A percentile compares a stretch with the other conserved stretches of the same genome.
These are phyloP conservation scores for Pseudomyrmex pallidus DNA, from an alignment of 1,140 invertebrate species.

Conservation along the genomic window DNA sequence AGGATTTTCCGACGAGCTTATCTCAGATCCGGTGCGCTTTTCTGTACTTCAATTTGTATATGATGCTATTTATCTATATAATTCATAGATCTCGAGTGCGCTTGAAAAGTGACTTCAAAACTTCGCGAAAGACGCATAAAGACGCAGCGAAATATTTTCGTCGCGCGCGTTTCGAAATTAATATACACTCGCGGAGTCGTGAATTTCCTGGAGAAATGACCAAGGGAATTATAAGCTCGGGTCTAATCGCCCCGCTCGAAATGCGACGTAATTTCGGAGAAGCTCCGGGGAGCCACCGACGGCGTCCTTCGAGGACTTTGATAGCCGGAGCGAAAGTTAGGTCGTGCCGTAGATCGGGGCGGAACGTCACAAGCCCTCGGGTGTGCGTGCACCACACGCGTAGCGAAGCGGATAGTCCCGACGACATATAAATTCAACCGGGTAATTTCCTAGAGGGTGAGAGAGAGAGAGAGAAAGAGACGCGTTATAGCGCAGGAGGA, in stretches of 20 bases:
- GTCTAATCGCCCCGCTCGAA: not conserved
- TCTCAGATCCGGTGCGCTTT: not conserved
- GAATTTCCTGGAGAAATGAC: conserved; percentile 1
- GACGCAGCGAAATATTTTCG: no score
- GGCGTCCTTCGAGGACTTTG: conserved; percentile 30
- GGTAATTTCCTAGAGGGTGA: conserved; percentile 38
- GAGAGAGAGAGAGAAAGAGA: no score
- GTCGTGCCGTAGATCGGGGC: not conserved
- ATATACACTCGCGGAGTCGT: not conserved
- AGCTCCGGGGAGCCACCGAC: not conserved
- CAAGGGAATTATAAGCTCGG: not conserved
- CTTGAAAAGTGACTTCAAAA: not conserved
- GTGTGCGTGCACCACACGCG: no score
- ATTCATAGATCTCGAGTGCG: no score
- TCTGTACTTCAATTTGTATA: not conserved
- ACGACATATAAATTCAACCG: conserved; percentile 37
- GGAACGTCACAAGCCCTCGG: not conserved
- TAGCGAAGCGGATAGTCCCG: no score
- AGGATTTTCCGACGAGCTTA: not conserved
- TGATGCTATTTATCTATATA: no score
- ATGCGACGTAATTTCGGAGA: conserved; percentile 7
- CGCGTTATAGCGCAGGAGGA: conserved; percentile 15
- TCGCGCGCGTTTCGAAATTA: not conserved
- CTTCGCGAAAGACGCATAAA: no score
- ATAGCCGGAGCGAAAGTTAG: conserved; percentile 33